phyloP scores from a whole-genome alignment of 2,113 vertebrate species.

The Poeciliopsis prolifica region DNA sequence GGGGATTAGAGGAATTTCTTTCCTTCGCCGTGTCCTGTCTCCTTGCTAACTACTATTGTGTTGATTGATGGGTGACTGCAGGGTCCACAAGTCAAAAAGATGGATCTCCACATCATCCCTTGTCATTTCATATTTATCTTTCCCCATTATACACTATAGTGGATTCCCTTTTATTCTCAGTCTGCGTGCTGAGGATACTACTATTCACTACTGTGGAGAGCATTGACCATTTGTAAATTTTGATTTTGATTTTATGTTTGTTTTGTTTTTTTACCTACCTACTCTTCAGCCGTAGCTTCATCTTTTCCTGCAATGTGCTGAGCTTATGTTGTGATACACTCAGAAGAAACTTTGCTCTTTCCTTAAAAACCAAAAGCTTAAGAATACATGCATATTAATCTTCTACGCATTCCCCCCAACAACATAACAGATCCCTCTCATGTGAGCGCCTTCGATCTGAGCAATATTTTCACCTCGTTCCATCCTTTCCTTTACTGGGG shows the following conservation, averaged over 20 bases:
- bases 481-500: slow-evolving; percentile 38
- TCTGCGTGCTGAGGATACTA: too few species aligned
- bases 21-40: too few species aligned
- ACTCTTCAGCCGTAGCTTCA: background rate
- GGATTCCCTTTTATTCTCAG: too few species aligned
- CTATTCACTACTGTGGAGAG: too few species aligned
- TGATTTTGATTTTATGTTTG: background rate
- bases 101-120: too few species aligned
- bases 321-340: slow-evolving; percentile 1
- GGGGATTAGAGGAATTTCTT: too few species aligned
- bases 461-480: slow-evolving; percentile 57
- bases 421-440: slow-evolving; percentile 14
- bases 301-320: background rate
- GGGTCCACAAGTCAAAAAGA: too few species aligned
- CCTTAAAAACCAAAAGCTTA: background rate
- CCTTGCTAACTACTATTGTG: too few species aligned
- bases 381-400: slow-evolving; percentile 5
- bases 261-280: background rate
- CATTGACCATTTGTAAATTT: background rate
- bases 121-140: too few species aligned
- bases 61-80: too few species aligned
- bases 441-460: slow-evolving; percentile 31
- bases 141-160: too few species aligned
- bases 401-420: slow-evolving; percentile 22
- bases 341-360: slow-evolving; percentile 20